Evolutionary conservation across 2,797 vertebrate species (phyloP), one percentile per base, ranked within the genome.

Genomic region (Pipistrellus pipistrellus): DNA sequence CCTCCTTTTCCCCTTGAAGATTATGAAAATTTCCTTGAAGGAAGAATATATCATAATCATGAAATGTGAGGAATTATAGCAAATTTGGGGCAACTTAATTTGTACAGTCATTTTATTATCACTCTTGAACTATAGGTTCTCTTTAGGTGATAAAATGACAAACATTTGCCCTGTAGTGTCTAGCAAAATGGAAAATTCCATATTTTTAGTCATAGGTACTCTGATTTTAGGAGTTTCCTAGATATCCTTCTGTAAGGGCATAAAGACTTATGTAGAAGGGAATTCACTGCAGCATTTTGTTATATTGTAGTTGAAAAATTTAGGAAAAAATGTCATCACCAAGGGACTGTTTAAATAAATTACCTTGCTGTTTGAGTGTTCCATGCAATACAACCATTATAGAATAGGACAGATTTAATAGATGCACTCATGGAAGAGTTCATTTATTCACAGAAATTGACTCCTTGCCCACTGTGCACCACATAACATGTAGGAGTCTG

Each of bases 1-100:
- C 87, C 57, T 64, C 68, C 90, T 90, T 76, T 94, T 82, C 94
- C 86, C 89, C 10, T 68, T 89, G 88, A 94, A 89, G 51, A 23
- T 82, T 87, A 44, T 76, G 71, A 73, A 87, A 32, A 78, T 87
- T 69, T 78, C 21, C 44, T n/a, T 97, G 85, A 71, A 88, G 89
- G 66, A 76, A 73, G 30, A 51, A 85, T 46, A 46, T 27, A 38
- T 51, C n/a, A 38, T 93, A 82, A 38, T 80, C 13, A 11, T 25
- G 21, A 18, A 57, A 71, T 85, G 44, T 92, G 83, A 96, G 51
- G 89, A 89, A 64, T 88, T 75, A 51, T 9, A 48, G n/a, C 66
- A 80, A 44, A 41, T 88, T 46, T 91, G 32, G 48, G 27, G 10
- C 68, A 64, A 64, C 32, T 82, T 85, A 90, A 35, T 78, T 88